Base-by-base conservation (phyloP, 2,888 invertebrate species). In the Poecilus cupreus region DNA sequence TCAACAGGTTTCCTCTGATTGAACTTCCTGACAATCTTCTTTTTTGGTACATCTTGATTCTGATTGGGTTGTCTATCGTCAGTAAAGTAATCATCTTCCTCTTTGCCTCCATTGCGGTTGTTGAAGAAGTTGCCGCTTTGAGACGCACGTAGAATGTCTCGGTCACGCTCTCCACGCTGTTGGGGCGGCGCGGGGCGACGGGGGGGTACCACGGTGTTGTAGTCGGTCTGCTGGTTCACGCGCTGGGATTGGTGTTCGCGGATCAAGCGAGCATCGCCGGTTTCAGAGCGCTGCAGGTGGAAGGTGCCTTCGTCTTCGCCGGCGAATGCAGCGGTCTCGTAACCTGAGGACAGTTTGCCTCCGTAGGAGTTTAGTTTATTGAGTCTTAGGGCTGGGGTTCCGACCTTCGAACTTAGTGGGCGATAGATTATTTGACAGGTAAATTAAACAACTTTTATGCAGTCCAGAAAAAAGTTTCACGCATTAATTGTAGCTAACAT, bases 101-200 rank as follows among this genome's bases (percentile, higher is more conserved):
- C 92, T 84, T 92, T 91, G 5, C 92, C 92, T 49, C 91, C 90
- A 86, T 93, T 92, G 70, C 91, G 89, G 86, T 92, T 92, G 85
- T 94, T 93, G 89, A 94, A 95, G 90, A 94, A 95, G 88, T 95
- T 94, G 0, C 94, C 94, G 82, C 94, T 94, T 87, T 94, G 94
- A 22, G 94, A 94, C 54, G 93, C 92, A 84, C 93, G 93, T 82
- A 94, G 93, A 81, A 92, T 91, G 85, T 94, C 94, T 81, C 92
- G 85, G 26, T 89, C 88, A 81, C 85, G 85, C 82, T 87, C 85
- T 64, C 85, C 82, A 51, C 43, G 70, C 22, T 26, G 70, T 10
- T 54, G 49, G 13, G 37, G 20, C 10, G 75, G 49, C 13, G 64
- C 57, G 79, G 81, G 75, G n/a, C 81, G 74, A 39, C 75, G 72